A percentile compares a stretch with the other conserved stretches of the same genome.
Conservation (phyloP, 2,113 vertebrate species). For the Octodon degus region DNA sequence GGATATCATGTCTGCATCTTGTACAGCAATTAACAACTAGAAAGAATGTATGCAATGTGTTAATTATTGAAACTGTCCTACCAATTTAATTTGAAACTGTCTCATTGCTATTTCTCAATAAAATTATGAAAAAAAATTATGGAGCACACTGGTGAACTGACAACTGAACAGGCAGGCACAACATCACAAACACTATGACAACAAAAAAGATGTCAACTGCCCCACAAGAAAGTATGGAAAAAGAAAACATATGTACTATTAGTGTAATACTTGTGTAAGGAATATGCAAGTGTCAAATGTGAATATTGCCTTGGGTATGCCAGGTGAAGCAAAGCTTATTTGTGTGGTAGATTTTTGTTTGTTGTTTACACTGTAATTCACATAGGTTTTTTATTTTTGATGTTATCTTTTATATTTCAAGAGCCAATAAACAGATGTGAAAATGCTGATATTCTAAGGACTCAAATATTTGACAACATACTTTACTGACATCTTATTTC, state of each 20-base stretch:
- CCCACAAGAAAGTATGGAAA: neutral
- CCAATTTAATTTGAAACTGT: too few species aligned
- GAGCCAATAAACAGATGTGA: neutral
- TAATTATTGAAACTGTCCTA: too few species aligned
- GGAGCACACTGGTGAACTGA: neutral
- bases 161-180: neutral
- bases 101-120: too few species aligned
- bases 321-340: neutral
- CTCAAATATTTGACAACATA: neutral
- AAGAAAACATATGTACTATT: neutral
- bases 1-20: too few species aligned
- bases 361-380: neutral
- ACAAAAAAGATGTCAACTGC: neutral
- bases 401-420: neutral
- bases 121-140: neutral
- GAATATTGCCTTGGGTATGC: neutral
- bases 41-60: too few species aligned
- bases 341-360: neutral
- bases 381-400: neutral
- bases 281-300: neutral
- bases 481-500: neutral
- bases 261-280: neutral
- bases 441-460: neutral
- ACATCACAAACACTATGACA: neutral
- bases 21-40: too few species aligned